Evolutionary conservation across 2,888 invertebrate genomes (phyloP).

Genomic region (Apamea monoglypha): DNA sequence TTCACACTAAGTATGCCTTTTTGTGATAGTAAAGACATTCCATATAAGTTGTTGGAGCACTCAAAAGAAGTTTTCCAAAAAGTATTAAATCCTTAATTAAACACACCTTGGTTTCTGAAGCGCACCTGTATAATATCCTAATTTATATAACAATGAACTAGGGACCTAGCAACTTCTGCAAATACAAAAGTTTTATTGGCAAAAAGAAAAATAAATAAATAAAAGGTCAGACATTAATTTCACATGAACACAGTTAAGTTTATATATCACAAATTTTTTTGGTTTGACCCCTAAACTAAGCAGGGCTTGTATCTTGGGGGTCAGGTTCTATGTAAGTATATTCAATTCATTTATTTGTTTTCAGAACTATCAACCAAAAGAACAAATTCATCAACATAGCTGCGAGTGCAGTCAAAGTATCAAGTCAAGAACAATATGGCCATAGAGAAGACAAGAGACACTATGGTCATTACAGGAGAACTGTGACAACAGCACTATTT

Average conservation of each 20-base stretch:
- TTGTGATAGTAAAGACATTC: neutral
- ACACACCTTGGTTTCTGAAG: neutral
- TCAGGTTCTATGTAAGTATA: neutral
- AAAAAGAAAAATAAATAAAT: neutral
- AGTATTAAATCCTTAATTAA: neutral
- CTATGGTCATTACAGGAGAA: conserved; percentile 60
- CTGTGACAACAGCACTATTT: conserved; percentile 71
- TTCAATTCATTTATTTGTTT: conserved; percentile 22
- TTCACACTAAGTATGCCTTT: neutral
- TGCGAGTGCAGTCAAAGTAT: conserved; percentile 65
- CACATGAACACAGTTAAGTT: no score
- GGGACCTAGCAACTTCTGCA: neutral
- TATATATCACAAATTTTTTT: no score
- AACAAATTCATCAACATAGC: conserved; percentile 70
- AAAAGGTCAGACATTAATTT: neutral
- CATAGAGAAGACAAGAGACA: conserved; percentile 58
- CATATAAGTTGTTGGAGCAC: neutral
- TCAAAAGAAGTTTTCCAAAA: neutral
- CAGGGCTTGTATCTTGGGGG: neutral
- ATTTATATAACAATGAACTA: neutral
- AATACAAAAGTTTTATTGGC: neutral
- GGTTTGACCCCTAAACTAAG: neutral
- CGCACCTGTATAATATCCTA: neutral
- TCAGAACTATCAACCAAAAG: conserved; percentile 68
- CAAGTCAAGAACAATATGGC: conserved; percentile 63